These are phyloP conservation scores for Psilopsiagon aymara DNA, from an alignment of 2,113 vertebrate species.

Conservation along the genomic window DNA sequence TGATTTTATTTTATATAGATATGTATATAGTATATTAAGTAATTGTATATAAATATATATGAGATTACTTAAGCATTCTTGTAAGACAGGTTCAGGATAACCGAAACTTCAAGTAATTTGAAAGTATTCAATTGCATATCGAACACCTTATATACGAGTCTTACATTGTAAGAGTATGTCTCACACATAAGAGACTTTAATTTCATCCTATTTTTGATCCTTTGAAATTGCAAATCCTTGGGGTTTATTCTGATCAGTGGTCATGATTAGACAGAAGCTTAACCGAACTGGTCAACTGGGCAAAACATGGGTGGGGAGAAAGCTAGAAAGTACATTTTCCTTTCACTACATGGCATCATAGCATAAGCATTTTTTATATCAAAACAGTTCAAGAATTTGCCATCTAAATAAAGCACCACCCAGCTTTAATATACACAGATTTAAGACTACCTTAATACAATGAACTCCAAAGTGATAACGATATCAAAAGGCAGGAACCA, in stretches of 20 bases:
- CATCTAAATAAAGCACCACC: neutral
- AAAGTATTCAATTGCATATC: neutral
- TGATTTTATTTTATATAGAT: neutral
- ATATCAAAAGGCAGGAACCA: neutral
- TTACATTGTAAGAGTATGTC: no score
- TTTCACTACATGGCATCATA: neutral
- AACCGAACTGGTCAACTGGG: neutral
- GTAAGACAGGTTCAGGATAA: neutral
- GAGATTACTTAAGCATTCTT: neutral
- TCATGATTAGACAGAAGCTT: neutral
- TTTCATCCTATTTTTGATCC: neutral
- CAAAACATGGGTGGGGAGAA: rapidly evolving
- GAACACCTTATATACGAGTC: neutral
- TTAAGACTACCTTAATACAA: neutral
- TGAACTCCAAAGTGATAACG: neutral
- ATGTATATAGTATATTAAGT: neutral
- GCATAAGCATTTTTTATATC: neutral
- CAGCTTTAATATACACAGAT: neutral
- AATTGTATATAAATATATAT: neutral
- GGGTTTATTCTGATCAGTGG: neutral
- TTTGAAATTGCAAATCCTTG: neutral
- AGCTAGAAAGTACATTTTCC: neutral
- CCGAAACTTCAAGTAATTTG: neutral
- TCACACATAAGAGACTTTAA: neutral
- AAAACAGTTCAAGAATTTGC: neutral